Evolutionary conservation across 2,113 vertebrate species (phyloP).

Genomic region (Heloderma charlesbogerti): DNA sequence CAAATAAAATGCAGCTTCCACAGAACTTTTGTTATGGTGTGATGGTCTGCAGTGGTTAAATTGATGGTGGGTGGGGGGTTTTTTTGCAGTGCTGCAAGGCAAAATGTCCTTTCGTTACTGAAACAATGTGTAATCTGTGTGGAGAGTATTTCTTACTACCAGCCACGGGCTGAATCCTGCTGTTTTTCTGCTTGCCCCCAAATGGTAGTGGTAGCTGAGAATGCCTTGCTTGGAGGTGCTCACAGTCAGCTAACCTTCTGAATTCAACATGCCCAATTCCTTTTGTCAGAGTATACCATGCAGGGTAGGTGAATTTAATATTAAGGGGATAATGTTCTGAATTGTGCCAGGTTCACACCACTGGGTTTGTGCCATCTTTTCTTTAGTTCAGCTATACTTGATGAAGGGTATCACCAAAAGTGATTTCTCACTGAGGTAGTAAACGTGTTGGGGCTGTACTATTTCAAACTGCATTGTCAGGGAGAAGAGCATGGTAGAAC

Average conservation of each 20-base stretch:
- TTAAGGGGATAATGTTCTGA: not conserved
- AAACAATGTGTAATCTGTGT: not conserved
- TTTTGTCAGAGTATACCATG: not conserved
- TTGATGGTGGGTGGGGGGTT: slow-evolving; percentile 60
- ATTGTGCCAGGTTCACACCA: not conserved
- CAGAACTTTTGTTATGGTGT: slow-evolving; percentile 81
- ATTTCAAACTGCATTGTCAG: not conserved
- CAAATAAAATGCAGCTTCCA: slow-evolving; percentile 99
- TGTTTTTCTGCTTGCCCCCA: not conserved
- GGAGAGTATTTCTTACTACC: not conserved
- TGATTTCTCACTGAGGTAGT: not conserved
- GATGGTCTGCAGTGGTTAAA: slow-evolving; percentile 74
- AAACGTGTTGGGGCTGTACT: not conserved
- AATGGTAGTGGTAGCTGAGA: not conserved
- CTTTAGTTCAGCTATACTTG: not conserved
- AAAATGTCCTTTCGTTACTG: not conserved
- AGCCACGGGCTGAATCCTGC: not conserved
- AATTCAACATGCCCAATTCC: not conserved
- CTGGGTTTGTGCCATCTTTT: not conserved
- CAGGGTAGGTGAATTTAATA: not conserved
- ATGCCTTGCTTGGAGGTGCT: not conserved
- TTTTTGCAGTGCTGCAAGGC: slow-evolving; percentile 35
- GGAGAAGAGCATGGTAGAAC: not conserved
- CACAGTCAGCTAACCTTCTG: not conserved
- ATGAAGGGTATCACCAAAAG: not conserved